phyloP scores from a whole-genome alignment of 2,113 vertebrate species.

The Bufo gargarizans region DNA sequence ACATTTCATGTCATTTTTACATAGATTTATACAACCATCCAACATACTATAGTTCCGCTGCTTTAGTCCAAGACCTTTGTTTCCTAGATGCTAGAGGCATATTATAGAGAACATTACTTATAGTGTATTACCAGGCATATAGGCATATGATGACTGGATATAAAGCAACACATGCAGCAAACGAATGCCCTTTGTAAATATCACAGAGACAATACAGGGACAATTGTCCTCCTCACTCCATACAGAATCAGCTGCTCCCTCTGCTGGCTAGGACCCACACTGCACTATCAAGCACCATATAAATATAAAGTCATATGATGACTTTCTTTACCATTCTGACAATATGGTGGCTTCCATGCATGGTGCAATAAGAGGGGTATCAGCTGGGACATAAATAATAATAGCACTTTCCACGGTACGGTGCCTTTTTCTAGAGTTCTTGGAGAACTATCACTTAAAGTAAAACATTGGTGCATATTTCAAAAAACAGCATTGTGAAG shows the following conservation, averaged over 20 bases:
- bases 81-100: too few species aligned
- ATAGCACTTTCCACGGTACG: background rate
- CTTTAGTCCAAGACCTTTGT: too few species aligned
- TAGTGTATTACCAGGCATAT: background rate
- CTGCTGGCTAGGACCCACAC: background rate
- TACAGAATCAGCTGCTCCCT: constrained; percentile 13
- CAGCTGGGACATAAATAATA: background rate
- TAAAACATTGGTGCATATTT: too few species aligned
- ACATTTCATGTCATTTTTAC: too few species aligned
- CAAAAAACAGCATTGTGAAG: too few species aligned
- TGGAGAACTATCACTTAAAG: background rate
- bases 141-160: background rate
- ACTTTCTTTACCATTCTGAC: background rate
- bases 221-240: background rate
- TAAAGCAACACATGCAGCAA: background rate
- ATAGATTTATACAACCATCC: too few species aligned
- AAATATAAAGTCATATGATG: background rate
- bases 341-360: background rate
- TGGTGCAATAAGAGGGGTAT: background rate
- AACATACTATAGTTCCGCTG: too few species aligned
- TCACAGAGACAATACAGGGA: background rate
- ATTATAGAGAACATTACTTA: background rate
- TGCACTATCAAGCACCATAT: too few species aligned
- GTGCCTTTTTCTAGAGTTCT: background rate
- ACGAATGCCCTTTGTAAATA: background rate